Base-by-base conservation (phyloP, 1,140 invertebrate species). In the Pararge aegeria region DNA sequence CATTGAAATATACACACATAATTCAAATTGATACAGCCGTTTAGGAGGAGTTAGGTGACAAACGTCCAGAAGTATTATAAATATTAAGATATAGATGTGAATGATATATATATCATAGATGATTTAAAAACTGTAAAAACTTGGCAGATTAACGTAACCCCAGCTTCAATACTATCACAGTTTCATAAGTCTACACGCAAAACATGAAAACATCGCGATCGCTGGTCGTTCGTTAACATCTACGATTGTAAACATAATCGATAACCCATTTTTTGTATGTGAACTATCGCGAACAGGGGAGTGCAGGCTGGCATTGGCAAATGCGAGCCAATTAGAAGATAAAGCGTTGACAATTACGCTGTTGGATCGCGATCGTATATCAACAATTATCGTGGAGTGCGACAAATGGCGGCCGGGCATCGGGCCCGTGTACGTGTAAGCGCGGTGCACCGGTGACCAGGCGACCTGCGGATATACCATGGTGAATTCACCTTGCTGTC, bases 291-390 rank as follows among this genome's bases (percentile, higher is more conserved):
- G 71, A 70, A 70, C 68, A 63, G 68, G 69, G 66, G 72, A 73
- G 74, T 29, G 74, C 73, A 76, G 68, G 69, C 73, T 89, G 87
- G 83, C 87, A 84, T 77, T 89, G 87, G 80, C 75, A 89, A 89
- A 89, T 89, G 87, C 75, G 84, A 82, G 78, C 75, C 87, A 87
- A 89, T 89, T 89, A 89, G 87, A 87, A 89, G 87, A 89, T 89
- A 85, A 89, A 89, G 79, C 84, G 87, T 85, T 87, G 87, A 89
- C 87, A 89, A 89, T 89, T 89, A 89, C 83, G 50, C 75, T 70
- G 75, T 67, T 80, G 84, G 84, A 82, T 87, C 79, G 84, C 82
- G 79, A 84, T 80, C 84, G 87, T 89, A 87, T 87, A 89, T 89
- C 84, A 89, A 87, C 87, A 89, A 89, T 89, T 87, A 87, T 89